phyloP scores from a whole-genome alignment of 2,113 vertebrate species.

The Atractosteus spatula region DNA sequence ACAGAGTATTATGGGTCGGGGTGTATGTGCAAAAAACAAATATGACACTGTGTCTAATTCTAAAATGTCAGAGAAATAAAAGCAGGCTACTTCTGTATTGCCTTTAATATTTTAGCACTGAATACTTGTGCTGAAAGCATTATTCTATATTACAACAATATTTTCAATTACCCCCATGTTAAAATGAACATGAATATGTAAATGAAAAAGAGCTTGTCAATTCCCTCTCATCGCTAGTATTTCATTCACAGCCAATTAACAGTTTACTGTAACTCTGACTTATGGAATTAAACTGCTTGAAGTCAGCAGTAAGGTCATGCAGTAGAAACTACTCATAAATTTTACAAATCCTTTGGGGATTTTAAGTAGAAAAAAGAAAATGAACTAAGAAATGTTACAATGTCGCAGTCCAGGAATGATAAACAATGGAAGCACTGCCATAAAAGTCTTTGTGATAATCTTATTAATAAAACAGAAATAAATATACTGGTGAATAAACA shows the following conservation, averaged over 20 bases:
- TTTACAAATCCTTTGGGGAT: background rate
- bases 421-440: background rate
- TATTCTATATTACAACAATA: conserved; percentile 19
- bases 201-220: conserved; percentile 30
- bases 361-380: background rate
- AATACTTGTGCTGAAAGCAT: background rate
- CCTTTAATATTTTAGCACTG: background rate
- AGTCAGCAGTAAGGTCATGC: background rate
- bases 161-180: conserved; percentile 24
- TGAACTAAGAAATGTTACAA: background rate
- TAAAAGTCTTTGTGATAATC: too few relatives aligned
- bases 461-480: too few relatives aligned
- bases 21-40: background rate
- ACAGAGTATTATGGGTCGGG: too few relatives aligned
- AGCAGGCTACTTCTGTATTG: background rate
- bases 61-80: conserved; percentile 7
- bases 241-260: conserved; percentile 23
- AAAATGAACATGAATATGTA: conserved; percentile 31
- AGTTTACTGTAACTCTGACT: conserved; percentile 26
- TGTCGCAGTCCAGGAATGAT: background rate
- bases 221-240: conserved; percentile 23
- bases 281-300: conserved; percentile 19
- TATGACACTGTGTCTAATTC: background rate
- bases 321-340: background rate
- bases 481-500: too few relatives aligned